phyloP scores from a whole-genome alignment of 2,113 vertebrate species.

The Heterotis niloticus region DNA sequence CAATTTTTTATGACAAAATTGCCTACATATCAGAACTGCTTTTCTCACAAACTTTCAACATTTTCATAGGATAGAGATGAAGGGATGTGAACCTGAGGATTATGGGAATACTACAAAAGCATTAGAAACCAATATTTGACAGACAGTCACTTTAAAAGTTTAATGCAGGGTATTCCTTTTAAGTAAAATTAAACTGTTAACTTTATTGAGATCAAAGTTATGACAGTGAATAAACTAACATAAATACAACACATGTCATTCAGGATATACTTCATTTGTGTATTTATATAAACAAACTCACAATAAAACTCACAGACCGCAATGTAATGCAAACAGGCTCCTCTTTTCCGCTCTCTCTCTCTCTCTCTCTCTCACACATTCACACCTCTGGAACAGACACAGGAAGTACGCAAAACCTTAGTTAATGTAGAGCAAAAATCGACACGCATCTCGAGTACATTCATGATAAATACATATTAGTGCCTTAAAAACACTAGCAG shows the following conservation, averaged over 20 bases:
- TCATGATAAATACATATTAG: conserved; percentile 58
- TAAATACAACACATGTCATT: conserved; percentile 78
- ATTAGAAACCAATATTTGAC: no score
- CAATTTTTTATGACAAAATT: no score
- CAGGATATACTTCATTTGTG: conserved; percentile 70
- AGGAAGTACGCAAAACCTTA: conserved; percentile 17
- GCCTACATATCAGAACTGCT: no score
- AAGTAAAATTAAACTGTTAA: conserved; percentile 42
- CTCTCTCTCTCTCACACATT: conserved; percentile 17
- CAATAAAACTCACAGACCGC: conserved; percentile 59
- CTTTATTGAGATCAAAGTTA: conserved; percentile 81
- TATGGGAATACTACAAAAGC: no score
- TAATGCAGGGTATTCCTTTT: no score
- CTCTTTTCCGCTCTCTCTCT: conserved; percentile 24
- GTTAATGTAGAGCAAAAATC: conserved; percentile 20
- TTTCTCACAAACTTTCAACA: no score
- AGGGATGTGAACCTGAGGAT: no score
- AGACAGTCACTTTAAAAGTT: no score
- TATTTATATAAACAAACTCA: conserved; percentile 62
- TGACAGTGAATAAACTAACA: conserved; percentile 67
- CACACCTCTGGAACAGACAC: not conserved
- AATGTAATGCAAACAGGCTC: conserved; percentile 51
- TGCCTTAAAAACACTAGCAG: conserved; percentile 15
- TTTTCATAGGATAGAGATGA: no score
- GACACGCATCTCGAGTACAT: conserved; percentile 61